A percentile compares a stretch with the other conserved stretches of the same genome.
These are phyloP conservation scores for Nymphalis urticae DNA, from an alignment of 2,888 invertebrate species.

Conservation along the genomic window DNA sequence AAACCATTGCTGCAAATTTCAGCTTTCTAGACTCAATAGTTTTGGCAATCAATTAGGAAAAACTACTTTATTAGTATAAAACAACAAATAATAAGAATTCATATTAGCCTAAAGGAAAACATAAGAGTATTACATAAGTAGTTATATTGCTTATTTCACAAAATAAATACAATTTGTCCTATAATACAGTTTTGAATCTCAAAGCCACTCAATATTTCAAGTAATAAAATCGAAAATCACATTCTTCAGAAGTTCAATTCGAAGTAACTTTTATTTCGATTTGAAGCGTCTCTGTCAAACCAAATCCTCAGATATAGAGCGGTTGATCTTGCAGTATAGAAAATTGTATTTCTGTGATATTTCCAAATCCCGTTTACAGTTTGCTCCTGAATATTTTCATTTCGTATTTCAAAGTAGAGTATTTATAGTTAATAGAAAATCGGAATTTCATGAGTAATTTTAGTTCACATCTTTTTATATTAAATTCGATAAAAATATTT, in stretches of 20 bases:
- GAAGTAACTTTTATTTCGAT: conserved; percentile 53
- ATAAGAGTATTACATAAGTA: not conserved
- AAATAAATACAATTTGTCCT: conserved; percentile 16
- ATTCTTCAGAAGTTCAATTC: conserved; percentile 35
- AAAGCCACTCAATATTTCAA: conserved; percentile 27
- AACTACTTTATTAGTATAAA: no score
- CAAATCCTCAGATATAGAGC: conserved; percentile 58
- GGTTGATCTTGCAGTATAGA: conserved; percentile 53
- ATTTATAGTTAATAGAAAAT: conserved; percentile 11
- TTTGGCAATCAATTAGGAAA: no score
- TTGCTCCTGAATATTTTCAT: conserved; percentile 30
- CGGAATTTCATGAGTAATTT: conserved; percentile 4
- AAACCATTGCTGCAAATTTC: no score
- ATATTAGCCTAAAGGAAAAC: not conserved
- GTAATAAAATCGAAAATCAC: conserved; percentile 36
- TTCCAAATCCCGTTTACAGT: conserved; percentile 46
- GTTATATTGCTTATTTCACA: not conserved
- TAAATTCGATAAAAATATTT: no score
- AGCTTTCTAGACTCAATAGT: no score
- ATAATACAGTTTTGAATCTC: conserved; percentile 21
- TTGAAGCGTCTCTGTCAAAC: conserved; percentile 61
- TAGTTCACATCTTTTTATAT: no score
- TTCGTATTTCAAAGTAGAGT: conserved; percentile 7
- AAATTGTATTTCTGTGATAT: conserved; percentile 61
- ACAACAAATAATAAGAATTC: no score